Evolutionary conservation across 2,797 vertebrate species (phyloP), one percentile per base, ranked within the genome.

Genomic region (Clarias pachynema): DNA sequence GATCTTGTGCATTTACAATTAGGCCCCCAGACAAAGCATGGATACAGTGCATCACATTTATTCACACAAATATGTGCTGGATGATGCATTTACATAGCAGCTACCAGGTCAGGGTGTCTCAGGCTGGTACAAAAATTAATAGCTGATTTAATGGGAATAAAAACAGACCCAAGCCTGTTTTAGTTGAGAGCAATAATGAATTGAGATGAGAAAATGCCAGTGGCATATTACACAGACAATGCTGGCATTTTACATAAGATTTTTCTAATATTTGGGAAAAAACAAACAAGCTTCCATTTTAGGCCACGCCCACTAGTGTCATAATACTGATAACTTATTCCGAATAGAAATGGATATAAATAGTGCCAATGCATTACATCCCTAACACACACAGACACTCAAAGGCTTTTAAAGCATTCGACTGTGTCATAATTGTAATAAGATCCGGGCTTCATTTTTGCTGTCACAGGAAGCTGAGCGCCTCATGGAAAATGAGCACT

Each of bases 381-480:
- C 4, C 20, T 1, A 37, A 37, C 29, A 34, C 26, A 29, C 49
- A 53, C 72, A 62, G 20, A 24, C 24, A 73, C 34, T 75, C 20
- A 63, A 74, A 79, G 53, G 59, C 62, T 63, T 84, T 86, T 70
- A 66, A 66, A 84, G 72, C 65, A 69, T 29, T 80, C 69, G 57
- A 73, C 87, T 84, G 73, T 85, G 84, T 69, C 74, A 77, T 86
- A 83, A 88, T 80, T 82, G 87, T 87, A 83, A 84, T 87, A 83
- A 73, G 86, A 81, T 86, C 79, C 89, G 84, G 79, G 79, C 87
- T 85, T 85, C 83, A 85, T 85, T 87, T 79, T 44, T 18, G 40
- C 75, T 86, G 87, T 81, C 82, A 74, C 81, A 72, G 73, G 40
- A 84, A 81, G 78, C 49, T 78, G 63, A 83, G 73, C 73, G 60